Percentiles rank a stretch among this genome's conserved stretches.
Evolutionary conservation across 2,113 vertebrate species (phyloP).

Genomic region (Phalacrocorax carbo): DNA sequence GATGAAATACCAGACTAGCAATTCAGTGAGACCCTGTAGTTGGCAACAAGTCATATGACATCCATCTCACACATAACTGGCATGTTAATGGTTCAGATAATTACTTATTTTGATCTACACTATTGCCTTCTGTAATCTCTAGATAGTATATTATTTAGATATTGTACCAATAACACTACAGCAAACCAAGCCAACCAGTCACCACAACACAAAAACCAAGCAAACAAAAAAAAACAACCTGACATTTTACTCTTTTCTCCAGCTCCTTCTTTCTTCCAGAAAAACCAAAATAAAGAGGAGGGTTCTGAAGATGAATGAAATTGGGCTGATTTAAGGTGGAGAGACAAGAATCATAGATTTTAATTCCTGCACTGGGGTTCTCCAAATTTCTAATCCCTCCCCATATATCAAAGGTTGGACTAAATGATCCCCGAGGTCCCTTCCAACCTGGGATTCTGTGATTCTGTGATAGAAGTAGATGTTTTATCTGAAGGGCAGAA

Average conservation of each 20-base stretch:
- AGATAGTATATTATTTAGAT: background rate
- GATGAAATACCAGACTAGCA: background rate
- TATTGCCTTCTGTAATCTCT: background rate
- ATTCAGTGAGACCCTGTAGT: background rate
- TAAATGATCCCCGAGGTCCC: no score
- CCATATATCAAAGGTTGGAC: background rate
- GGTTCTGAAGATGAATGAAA: background rate
- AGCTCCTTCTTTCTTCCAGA: background rate
- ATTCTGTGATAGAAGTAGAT: background rate
- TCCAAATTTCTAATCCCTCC: background rate
- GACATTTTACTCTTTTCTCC: background rate
- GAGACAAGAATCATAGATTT: background rate
- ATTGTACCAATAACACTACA: background rate
- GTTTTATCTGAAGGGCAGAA: background rate
- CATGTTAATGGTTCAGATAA: background rate
- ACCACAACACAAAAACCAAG: rapidly evolving
- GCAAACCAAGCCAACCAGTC: background rate
- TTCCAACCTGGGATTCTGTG: no score
- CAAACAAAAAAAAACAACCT: background rate
- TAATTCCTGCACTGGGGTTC: background rate
- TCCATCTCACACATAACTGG: background rate
- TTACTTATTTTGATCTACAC: background rate
- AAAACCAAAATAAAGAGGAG: background rate
- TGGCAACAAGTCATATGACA: background rate
- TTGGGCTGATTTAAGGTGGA: background rate